A percentile compares a stretch with the other conserved stretches of the same genome.
These are phyloP conservation scores for Venturia canescens DNA, from an alignment of 1,140 invertebrate species.

Conservation along the genomic window DNA sequence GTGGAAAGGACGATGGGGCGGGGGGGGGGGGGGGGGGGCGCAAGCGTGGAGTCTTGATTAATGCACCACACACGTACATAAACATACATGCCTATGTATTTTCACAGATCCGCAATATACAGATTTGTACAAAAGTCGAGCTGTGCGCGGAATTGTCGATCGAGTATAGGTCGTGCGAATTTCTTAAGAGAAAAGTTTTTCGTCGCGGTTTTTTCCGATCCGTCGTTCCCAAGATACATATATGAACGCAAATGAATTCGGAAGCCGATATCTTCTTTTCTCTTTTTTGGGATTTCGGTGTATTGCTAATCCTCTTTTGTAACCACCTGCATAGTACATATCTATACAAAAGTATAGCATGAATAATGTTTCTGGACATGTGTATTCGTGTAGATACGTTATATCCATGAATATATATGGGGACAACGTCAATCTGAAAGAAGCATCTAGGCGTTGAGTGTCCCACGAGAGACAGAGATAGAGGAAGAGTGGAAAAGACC, in stretches of 20 bases:
- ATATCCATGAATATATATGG: slow-evolving; percentile 57
- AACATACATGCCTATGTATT: background rate
- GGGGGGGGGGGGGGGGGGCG: background rate
- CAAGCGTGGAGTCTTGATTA: slow-evolving; percentile 65
- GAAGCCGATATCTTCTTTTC: no score
- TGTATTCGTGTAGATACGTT: slow-evolving; percentile 29
- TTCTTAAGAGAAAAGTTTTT: background rate
- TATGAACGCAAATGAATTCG: no score
- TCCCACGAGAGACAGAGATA: background rate
- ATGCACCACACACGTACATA: slow-evolving; percentile 64
- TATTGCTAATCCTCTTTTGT: no score
- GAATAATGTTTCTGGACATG: no score
- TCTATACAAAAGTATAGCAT: no score
- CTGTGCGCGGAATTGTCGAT: no score
- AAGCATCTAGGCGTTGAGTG: slow-evolving; percentile 53
- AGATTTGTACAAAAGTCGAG: background rate
- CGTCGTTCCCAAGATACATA: no score
- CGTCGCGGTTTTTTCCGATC: no score
- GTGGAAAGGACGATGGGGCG: slow-evolving; percentile 24
- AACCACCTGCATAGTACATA: no score
- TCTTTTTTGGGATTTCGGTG: no score
- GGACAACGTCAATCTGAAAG: slow-evolving; percentile 71
- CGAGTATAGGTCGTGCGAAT: background rate
- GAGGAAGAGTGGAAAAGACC: slow-evolving; percentile 26
- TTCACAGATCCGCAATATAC: background rate